Conservation (phyloP, 2,113 vertebrate genomes). For the Hucho hucho region DNA sequence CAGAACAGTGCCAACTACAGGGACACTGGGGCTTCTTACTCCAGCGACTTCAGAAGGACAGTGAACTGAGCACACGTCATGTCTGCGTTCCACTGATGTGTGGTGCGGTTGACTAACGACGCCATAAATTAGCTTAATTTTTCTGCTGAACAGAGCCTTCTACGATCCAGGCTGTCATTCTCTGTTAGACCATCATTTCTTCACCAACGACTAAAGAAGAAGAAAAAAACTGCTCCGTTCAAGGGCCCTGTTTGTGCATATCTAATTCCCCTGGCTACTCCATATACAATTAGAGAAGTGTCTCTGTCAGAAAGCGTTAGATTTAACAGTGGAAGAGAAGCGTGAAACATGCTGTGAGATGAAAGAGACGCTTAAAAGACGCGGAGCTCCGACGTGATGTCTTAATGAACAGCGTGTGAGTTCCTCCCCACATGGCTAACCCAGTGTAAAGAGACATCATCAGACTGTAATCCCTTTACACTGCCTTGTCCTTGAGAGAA, state of each 20-base stretch:
- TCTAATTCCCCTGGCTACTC: slow-evolving; percentile 40
- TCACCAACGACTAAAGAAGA: slow-evolving; percentile 5
- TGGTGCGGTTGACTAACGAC: slow-evolving; percentile 58
- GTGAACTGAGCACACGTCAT: slow-evolving; percentile 52
- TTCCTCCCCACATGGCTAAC: slow-evolving; percentile 10
- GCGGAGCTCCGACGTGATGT: slow-evolving; percentile 1
- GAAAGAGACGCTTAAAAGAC: slow-evolving; percentile 9
- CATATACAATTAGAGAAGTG: slow-evolving; percentile 23
- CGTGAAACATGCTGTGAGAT: slow-evolving; percentile 11
- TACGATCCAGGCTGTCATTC: slow-evolving; percentile 24
- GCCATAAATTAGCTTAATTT: slow-evolving; percentile 64
- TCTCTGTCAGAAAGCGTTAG: slow-evolving; percentile 43
- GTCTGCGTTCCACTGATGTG: slow-evolving; percentile 39
- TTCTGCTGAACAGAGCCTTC: slow-evolving; percentile 56
- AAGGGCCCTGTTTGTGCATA: slow-evolving; percentile 27
- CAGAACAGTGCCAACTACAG: no score
- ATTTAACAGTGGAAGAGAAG: slow-evolving; percentile 30
- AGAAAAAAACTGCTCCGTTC: slow-evolving; percentile 20
- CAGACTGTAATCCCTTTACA: background rate
- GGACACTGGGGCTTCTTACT: no score
- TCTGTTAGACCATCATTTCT: slow-evolving; percentile 23
- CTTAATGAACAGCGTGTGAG: slow-evolving; percentile 23
- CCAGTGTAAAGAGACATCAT: background rate
- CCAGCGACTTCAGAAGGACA: background rate
- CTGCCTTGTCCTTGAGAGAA: no score